phyloP scores from a whole-genome alignment of 2,113 vertebrate genomes.

The Neotragus moschatus region DNA sequence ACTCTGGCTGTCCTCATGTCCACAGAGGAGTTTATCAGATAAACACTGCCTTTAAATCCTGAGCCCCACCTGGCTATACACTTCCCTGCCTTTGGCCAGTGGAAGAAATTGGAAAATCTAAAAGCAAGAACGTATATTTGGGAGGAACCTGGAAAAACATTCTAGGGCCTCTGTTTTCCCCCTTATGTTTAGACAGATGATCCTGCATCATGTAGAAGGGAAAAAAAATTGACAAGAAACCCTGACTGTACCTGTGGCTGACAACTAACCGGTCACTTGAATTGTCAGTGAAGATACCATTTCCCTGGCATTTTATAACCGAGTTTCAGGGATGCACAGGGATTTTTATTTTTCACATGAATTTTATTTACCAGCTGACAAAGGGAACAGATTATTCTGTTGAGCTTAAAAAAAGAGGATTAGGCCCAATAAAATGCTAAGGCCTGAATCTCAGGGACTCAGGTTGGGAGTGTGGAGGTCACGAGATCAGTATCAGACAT shows the following conservation, averaged over 20 bases:
- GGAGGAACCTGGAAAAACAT: not conserved
- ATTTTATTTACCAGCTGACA: not conserved
- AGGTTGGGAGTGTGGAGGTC: no score
- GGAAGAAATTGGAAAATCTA: not conserved
- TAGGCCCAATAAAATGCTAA: not conserved
- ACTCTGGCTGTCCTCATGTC: not conserved
- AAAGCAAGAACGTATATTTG: not conserved
- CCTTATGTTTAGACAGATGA: not conserved
- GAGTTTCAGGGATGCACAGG: not conserved
- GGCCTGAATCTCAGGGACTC: not conserved
- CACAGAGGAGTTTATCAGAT: not conserved
- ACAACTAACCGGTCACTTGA: not conserved
- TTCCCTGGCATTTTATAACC: not conserved
- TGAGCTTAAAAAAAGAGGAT: not conserved
- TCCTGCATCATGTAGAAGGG: not conserved
- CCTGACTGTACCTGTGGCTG: not conserved
- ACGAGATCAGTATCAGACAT: not conserved
- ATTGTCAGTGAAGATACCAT: not conserved
- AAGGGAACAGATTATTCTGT: not conserved
- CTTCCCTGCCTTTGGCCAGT: not conserved
- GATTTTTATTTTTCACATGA: not conserved
- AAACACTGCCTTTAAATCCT: not conserved
- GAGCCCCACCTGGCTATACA: not conserved
- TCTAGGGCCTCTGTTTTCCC: not conserved
- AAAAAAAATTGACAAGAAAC: not conserved